Evolutionary conservation across 37 sponge, comb jelly and placozoan species (phyloP).

Genomic region (Agelas oroides): DNA sequence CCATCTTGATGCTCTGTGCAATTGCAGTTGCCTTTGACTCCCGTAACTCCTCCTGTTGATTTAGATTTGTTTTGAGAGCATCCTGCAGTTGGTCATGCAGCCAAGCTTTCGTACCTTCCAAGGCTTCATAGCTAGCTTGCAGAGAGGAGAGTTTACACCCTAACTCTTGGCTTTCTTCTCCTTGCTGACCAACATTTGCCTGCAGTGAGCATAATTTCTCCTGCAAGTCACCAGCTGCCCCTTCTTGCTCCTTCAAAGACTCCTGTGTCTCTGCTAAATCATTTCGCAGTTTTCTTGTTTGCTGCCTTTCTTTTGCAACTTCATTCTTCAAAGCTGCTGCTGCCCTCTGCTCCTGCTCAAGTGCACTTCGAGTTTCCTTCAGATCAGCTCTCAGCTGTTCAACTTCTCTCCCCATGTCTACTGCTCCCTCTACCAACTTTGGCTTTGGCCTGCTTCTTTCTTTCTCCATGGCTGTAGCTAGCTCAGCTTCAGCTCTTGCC

Average conservation of each 20-base stretch:
- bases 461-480: constrained; percentile 15
- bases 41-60: constrained; percentile 68
- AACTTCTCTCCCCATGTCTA: neutral
- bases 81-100: constrained; percentile 70
- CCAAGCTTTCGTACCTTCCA: constrained; percentile 72
- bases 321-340: constrained; percentile 12
- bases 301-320: constrained; percentile 20
- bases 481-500: constrained; percentile 51
- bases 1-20: constrained; percentile 58
- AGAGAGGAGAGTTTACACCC: constrained; percentile 17
- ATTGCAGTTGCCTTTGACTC: constrained; percentile 52
- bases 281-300: constrained; percentile 4
- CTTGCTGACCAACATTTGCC: constrained; percentile 34
- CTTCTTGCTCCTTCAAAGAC: constrained; percentile 14
- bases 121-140: constrained; percentile 39
- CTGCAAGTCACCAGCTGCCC: constrained; percentile 21
- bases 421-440: neutral
- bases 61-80: constrained; percentile 35
- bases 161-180: constrained; percentile 15
- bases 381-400: neutral
- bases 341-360: constrained; percentile 33
- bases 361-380: neutral
- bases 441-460: neutral
- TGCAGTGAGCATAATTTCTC: neutral
- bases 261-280: constrained; percentile 1